A percentile compares a stretch with the other conserved stretches of the same genome.
Evolutionary conservation across 2,113 vertebrate genomes (phyloP).

Genomic region (Ailuropoda melanoleuca): DNA sequence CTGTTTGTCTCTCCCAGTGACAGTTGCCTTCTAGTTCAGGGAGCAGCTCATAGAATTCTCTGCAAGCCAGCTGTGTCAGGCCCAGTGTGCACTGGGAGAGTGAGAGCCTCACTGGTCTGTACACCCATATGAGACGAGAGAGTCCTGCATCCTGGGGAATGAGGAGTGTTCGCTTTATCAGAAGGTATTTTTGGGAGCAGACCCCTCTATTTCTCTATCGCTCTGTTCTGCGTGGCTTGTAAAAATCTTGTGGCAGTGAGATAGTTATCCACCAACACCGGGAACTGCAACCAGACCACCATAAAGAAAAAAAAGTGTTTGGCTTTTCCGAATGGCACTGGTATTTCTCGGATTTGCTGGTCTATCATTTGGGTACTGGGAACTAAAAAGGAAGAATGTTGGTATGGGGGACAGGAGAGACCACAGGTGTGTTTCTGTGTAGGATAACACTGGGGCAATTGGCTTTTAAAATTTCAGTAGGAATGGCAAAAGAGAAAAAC

Average conservation of each 20-base stretch:
- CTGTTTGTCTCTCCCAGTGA: slow-evolving; percentile 9
- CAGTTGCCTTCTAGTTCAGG: slow-evolving; percentile 13
- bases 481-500: neutral
- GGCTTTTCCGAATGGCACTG: neutral
- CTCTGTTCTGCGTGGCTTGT: neutral
- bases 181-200: neutral
- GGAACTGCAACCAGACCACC: neutral
- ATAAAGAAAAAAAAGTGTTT: neutral
- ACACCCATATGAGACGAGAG: neutral
- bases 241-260: neutral
- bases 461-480: slow-evolving; percentile 8
- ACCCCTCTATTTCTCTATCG: neutral
- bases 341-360: neutral
- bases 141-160: neutral
- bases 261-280: neutral
- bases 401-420: neutral
- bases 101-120: neutral
- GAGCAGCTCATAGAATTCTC: neutral
- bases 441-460: neutral
- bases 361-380: neutral
- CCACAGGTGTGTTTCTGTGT: neutral
- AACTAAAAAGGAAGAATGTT: neutral
- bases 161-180: neutral
- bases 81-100: neutral
- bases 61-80: neutral